A percentile compares a stretch with the other conserved stretches of the same genome.
phyloP scores from a whole-genome alignment of 2,797 vertebrate species.

The Pipistrellus kuhlii region DNA sequence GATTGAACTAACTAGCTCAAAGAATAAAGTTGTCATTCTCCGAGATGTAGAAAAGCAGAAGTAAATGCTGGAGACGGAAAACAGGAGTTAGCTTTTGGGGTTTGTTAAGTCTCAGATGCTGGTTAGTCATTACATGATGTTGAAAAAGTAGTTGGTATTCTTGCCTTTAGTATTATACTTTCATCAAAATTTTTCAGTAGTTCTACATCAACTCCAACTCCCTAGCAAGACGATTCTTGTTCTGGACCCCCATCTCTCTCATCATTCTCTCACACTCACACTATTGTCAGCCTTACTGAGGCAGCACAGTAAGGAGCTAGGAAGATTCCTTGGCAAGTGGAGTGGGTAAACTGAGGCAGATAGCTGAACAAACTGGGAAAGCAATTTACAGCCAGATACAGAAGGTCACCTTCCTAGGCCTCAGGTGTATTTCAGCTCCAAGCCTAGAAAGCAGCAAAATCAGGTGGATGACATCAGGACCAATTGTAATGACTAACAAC shows the following conservation, averaged over 20 bases:
- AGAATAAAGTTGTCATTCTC: slow-evolving; percentile 4
- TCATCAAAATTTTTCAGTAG: slow-evolving; percentile 27
- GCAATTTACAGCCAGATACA: background rate
- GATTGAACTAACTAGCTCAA: slow-evolving; percentile 3
- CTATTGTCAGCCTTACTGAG: background rate
- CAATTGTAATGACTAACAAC: background rate
- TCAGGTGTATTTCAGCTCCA: background rate
- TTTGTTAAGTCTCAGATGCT: background rate
- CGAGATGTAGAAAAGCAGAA: background rate
- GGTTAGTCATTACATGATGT: background rate
- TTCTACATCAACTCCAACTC: background rate
- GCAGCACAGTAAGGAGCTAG: background rate
- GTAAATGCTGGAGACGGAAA: background rate
- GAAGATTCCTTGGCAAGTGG: background rate
- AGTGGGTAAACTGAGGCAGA: background rate
- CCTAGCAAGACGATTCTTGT: background rate
- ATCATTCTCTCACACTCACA: background rate
- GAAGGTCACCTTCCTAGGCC: background rate
- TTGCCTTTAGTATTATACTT: background rate
- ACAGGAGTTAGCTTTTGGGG: background rate
- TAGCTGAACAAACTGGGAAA: background rate
- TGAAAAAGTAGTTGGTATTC: background rate
- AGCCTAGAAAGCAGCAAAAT: background rate
- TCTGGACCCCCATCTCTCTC: background rate
- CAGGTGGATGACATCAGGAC: background rate